Evolutionary conservation across 2,113 vertebrate genomes (phyloP).

Genomic region (Hylia prasina): DNA sequence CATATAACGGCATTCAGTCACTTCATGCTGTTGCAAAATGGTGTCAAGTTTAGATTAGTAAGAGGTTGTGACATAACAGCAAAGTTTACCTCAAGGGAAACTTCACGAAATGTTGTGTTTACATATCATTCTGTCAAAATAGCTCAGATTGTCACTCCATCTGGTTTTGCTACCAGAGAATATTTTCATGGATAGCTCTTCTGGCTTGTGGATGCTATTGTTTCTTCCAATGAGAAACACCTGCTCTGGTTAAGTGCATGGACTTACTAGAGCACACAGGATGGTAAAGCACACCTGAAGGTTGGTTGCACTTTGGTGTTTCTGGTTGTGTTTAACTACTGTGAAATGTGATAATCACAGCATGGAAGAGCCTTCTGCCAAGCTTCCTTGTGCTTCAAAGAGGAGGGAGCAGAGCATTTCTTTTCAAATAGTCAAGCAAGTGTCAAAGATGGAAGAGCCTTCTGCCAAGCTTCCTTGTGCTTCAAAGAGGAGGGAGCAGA

Average conservation of each 20-base stretch:
- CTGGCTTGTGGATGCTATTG: background rate
- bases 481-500: background rate
- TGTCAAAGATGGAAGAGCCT: background rate
- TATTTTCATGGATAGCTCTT: background rate
- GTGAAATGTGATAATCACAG: background rate
- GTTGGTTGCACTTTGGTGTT: background rate
- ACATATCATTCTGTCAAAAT: background rate
- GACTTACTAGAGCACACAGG: background rate
- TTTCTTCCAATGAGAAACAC: background rate
- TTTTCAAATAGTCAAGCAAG: background rate
- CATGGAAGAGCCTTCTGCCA: background rate
- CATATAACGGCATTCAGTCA: background rate
- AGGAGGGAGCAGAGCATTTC: background rate
- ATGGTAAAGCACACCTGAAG: background rate
- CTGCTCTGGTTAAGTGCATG: background rate
- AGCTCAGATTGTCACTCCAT: background rate
- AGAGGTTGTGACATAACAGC: background rate
- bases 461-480: background rate
- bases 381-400: accelerated
- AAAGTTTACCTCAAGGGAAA: background rate
- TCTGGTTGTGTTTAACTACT: background rate
- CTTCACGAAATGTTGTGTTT: background rate
- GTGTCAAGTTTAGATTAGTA: background rate
- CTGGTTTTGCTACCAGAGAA: background rate
- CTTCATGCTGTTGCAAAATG: background rate